Conservation (phyloP, 2,888 invertebrate genomes). For the Nemurella pictetii region DNA sequence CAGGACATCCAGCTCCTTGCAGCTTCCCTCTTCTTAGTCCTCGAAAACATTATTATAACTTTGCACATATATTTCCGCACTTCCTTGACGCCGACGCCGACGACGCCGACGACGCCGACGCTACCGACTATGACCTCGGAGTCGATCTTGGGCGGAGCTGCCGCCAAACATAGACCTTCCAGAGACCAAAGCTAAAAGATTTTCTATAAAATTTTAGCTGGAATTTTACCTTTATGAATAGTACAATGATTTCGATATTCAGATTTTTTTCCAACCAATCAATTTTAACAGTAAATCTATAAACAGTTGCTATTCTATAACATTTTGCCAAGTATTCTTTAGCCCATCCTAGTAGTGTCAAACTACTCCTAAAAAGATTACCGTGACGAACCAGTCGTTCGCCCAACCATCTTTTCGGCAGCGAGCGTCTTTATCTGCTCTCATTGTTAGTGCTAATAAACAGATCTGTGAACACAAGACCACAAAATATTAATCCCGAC, state of each 20-base stretch:
- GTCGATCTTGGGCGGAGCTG: neutral
- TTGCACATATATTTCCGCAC: constrained; percentile 38
- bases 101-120: neutral
- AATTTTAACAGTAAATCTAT: too few relatives aligned
- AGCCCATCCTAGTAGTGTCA: too few relatives aligned
- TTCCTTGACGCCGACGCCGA: constrained; percentile 8
- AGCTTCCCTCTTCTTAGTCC: constrained; percentile 24
- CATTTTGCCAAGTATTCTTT: too few relatives aligned
- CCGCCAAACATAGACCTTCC: constrained; percentile 7
- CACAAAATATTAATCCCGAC: neutral
- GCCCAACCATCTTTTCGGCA: neutral
- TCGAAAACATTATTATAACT: constrained; percentile 37
- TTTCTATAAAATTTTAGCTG: too few relatives aligned
- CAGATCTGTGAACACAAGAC: neutral
- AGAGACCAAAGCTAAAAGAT: too few relatives aligned
- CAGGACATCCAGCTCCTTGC: constrained; percentile 6
- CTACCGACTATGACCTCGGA: neutral
- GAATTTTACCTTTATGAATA: too few relatives aligned
- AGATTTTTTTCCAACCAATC: too few relatives aligned
- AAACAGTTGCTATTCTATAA: too few relatives aligned
- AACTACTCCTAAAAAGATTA: too few relatives aligned
- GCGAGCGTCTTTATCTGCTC: neutral
- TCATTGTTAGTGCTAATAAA: constrained; percentile 17
- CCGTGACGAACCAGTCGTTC: too few relatives aligned
- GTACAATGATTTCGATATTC: too few relatives aligned